Conservation (phyloP, 2,113 vertebrate genomes). For the Erythrolamprus reginae region DNA sequence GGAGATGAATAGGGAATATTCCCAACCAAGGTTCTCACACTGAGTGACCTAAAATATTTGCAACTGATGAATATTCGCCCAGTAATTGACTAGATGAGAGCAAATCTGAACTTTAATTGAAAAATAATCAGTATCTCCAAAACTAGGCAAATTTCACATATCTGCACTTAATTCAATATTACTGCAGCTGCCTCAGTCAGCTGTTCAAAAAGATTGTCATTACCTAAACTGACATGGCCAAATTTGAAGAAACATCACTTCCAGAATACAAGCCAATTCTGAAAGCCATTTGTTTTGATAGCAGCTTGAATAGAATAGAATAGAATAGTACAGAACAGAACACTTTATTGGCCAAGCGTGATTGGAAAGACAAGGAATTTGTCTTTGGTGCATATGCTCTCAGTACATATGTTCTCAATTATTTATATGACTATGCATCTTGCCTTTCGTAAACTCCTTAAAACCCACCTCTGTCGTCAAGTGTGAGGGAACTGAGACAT, state of each 20-base stretch:
- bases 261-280: background rate
- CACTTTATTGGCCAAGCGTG: too few relatives aligned
- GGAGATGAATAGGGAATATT: background rate
- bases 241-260: constrained; percentile 25
- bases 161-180: background rate
- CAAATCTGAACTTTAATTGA: background rate
- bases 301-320: background rate
- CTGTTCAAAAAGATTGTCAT: background rate
- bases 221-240: background rate
- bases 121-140: background rate
- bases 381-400: too few relatives aligned
- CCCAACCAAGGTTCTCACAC: background rate
- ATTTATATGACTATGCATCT: background rate
- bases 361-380: too few relatives aligned
- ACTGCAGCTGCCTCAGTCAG: constrained; percentile 22
- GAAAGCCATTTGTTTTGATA: background rate
- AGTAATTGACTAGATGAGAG: background rate
- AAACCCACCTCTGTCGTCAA: too few relatives aligned
- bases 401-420: background rate
- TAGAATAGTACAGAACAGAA: too few relatives aligned
- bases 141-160: background rate
- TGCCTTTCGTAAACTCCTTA: too few relatives aligned
- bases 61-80: background rate
- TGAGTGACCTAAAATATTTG: background rate
- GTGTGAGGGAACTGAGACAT: too few relatives aligned